A percentile compares a stretch with the other conserved stretches of the same genome.
Conservation (phyloP, 2,888 invertebrate species). For the Listrodromus nycthemerus region DNA sequence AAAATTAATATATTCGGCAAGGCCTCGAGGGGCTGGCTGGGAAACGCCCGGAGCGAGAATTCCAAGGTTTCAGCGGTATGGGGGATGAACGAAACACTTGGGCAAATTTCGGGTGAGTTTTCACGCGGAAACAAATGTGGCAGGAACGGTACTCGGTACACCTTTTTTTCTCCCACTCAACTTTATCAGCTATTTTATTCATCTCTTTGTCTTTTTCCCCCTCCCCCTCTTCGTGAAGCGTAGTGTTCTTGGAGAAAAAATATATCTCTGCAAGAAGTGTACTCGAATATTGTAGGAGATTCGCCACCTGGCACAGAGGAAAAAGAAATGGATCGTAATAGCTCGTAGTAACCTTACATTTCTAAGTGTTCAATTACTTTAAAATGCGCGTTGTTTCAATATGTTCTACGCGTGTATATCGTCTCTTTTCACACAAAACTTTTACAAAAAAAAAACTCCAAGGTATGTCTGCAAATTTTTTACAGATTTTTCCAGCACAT, state of each 20-base stretch:
- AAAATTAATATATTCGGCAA: slow-evolving; percentile 59
- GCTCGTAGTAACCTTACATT: no score
- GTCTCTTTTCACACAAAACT: neutral
- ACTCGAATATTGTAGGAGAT: neutral
- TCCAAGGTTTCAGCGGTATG: slow-evolving; percentile 33
- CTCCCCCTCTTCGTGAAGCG: neutral
- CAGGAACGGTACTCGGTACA: neutral
- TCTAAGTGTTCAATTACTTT: no score
- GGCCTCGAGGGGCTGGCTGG: slow-evolving; percentile 17
- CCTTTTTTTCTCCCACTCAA: slow-evolving; percentile 3
- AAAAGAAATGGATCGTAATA: neutral
- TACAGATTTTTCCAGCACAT: no score
- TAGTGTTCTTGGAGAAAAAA: slow-evolving; percentile 6
- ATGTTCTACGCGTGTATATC: neutral
- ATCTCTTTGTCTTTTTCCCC: neutral
- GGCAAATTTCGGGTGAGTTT: slow-evolving; percentile 32
- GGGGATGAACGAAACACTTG: slow-evolving; percentile 24
- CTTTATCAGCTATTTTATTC: slow-evolving; percentile 20
- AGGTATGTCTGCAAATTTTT: no score
- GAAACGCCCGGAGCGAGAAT: slow-evolving; percentile 23
- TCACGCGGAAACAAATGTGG: slow-evolving; percentile 35
- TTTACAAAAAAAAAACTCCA: no score
- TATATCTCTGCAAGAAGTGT: neutral
- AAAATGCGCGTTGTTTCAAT: neutral
- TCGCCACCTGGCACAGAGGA: neutral